Evolutionary conservation across 2,797 vertebrate genomes (phyloP).

Genomic region (Amphiprion clarkii): DNA sequence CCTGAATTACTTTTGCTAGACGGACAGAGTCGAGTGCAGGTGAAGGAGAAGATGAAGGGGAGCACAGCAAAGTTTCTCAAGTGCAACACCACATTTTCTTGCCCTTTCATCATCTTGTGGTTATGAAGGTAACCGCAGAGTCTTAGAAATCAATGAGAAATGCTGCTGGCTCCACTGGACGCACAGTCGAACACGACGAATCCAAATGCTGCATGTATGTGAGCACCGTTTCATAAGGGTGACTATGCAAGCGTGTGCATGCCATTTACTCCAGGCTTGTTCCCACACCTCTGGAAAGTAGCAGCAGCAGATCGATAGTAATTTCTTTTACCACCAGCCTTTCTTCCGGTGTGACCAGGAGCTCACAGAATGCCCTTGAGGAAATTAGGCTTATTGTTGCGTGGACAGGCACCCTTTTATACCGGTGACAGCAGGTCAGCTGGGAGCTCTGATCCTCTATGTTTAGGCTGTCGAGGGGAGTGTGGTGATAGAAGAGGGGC

Average conservation of each 20-base stretch:
- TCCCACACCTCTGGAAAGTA: slow-evolving; percentile 14
- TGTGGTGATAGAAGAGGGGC: neutral
- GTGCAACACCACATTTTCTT: slow-evolving; percentile 21
- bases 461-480: neutral
- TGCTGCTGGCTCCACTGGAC: slow-evolving; percentile 12
- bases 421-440: slow-evolving; percentile 27
- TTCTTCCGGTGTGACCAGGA: slow-evolving; percentile 35
- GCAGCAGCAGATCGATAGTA: slow-evolving; percentile 53
- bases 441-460: slow-evolving; percentile 10
- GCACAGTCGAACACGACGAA: neutral
- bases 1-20: neutral
- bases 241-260: neutral
- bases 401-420: slow-evolving; percentile 34
- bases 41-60: slow-evolving; percentile 11
- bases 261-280: neutral
- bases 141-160: slow-evolving; percentile 37
- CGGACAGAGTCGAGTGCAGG: neutral
- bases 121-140: slow-evolving; percentile 22
- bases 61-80: neutral
- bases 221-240: neutral
- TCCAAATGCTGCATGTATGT: neutral
- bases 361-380: slow-evolving; percentile 35
- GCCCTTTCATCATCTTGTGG: slow-evolving; percentile 38
- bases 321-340: slow-evolving; percentile 47
- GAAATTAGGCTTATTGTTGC: slow-evolving; percentile 38